These are phyloP conservation scores for Coleophora flavipennella DNA, from an alignment of 2,888 invertebrate species.

Conservation along the genomic window DNA sequence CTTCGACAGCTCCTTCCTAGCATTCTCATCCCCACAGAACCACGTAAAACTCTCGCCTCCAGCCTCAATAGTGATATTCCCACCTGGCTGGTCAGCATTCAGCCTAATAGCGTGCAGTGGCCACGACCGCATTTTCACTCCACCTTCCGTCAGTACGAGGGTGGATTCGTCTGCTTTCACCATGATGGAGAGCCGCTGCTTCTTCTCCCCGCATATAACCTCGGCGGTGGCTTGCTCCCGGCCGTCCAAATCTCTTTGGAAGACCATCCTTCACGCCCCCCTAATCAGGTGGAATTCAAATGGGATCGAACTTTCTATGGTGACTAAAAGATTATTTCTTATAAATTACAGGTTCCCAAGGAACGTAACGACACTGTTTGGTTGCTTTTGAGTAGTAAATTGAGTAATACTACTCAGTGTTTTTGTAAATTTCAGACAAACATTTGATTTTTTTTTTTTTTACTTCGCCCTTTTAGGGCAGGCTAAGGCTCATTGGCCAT, in stretches of 20 bases:
- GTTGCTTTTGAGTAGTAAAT: too few relatives aligned
- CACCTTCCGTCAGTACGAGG: slow-evolving; percentile 19
- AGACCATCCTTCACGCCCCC: slow-evolving; percentile 4
- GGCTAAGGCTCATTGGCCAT: too few relatives aligned
- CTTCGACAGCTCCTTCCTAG: slow-evolving; percentile 18
- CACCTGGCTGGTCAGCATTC: slow-evolving; percentile 20
- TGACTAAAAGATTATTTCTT: too few relatives aligned
- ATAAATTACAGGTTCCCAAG: too few relatives aligned
- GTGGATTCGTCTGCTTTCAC: slow-evolving; percentile 7
- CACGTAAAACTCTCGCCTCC: slow-evolving; percentile 24
- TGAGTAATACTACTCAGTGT: too few relatives aligned
- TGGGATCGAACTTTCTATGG: background rate
- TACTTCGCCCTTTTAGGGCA: too few relatives aligned
- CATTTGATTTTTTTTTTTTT: too few relatives aligned
- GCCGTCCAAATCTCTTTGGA: slow-evolving; percentile 29
- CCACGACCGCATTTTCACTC: slow-evolving; percentile 20
- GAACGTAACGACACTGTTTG: too few relatives aligned
- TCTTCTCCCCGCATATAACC: slow-evolving; percentile 20
- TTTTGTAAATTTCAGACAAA: too few relatives aligned
- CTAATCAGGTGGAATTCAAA: too few relatives aligned
- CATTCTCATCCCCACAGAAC: slow-evolving; percentile 17
- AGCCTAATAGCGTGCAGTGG: slow-evolving; percentile 20
- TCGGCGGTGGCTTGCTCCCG: slow-evolving; percentile 26
- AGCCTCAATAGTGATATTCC: slow-evolving; percentile 19
- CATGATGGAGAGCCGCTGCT: slow-evolving; percentile 15